These are phyloP conservation scores for Agonopterix alstromeriana DNA, from an alignment of 2,888 invertebrate species.

Conservation along the genomic window DNA sequence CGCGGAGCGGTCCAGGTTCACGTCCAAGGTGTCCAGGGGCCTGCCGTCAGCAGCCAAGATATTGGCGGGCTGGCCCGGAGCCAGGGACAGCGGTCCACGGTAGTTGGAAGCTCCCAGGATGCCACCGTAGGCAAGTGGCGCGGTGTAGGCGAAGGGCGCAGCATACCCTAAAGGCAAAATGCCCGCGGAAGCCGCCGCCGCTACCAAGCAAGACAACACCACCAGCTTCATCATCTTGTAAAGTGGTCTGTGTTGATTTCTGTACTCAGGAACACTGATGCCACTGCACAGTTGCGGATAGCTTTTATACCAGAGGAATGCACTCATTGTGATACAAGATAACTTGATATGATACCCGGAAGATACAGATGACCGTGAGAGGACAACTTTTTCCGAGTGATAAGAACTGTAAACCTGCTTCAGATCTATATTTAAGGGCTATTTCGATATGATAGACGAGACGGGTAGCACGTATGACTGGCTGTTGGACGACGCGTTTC, in stretches of 20 bases:
- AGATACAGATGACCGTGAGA: not conserved
- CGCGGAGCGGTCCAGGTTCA: conserved; percentile 61
- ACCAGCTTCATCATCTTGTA: conserved; percentile 72
- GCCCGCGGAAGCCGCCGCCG: conserved; percentile 66
- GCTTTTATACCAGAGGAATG: conserved; percentile 39
- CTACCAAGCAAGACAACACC: conserved; percentile 79
- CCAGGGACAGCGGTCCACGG: conserved; percentile 59
- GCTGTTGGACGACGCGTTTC: too few relatives aligned
- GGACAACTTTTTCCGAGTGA: not conserved
- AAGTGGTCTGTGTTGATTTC: conserved; percentile 62
- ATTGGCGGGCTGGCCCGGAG: conserved; percentile 63
- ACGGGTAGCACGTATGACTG: too few relatives aligned
- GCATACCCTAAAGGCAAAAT: conserved; percentile 16
- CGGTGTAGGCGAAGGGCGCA: conserved; percentile 28
- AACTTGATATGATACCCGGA: not conserved
- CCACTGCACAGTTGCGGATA: conserved; percentile 18
- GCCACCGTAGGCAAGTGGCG: conserved; percentile 15
- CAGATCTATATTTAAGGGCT: too few relatives aligned
- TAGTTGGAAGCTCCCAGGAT: conserved; percentile 38
- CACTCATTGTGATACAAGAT: not conserved
- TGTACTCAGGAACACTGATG: conserved; percentile 52
- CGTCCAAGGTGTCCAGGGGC: conserved; percentile 62
- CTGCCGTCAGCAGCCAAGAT: conserved; percentile 60
- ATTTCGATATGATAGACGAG: too few relatives aligned
- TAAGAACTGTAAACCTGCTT: too few relatives aligned